Evolutionary conservation across 2,888 invertebrate genomes (phyloP).

Genomic region (Gibbula magus): DNA sequence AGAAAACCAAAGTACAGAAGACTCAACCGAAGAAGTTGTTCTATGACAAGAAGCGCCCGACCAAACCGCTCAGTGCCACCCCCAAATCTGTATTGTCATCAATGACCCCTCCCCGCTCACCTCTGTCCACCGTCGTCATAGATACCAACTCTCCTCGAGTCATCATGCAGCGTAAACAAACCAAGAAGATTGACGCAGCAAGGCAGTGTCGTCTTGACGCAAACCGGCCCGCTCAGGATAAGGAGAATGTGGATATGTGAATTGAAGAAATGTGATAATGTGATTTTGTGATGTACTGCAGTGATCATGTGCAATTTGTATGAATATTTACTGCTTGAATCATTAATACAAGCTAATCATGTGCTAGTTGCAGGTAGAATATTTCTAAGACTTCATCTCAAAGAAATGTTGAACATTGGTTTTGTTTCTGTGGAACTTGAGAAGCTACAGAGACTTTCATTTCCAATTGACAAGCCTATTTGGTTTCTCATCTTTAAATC

Average conservation of each 20-base stretch:
- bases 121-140: constrained; percentile 50
- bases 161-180: constrained; percentile 62
- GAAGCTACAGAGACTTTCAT: too few species aligned
- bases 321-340: too few species aligned
- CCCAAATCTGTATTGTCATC: constrained; percentile 1
- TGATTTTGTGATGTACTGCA: too few species aligned
- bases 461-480: too few species aligned
- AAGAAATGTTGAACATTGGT: too few species aligned
- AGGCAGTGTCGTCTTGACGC: constrained; percentile 2
- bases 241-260: constrained; percentile 15
- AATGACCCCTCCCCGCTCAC: constrained; percentile 50
- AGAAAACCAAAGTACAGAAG: background rate
- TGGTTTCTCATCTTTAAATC: too few species aligned
- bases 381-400: too few species aligned
- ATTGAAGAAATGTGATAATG: background rate
- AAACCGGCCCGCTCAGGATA: background rate
- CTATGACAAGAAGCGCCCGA: constrained; percentile 24
- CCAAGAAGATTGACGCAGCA: constrained; percentile 45
- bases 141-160: constrained; percentile 62
- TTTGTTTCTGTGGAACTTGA: too few species aligned
- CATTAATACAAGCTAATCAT: too few species aligned
- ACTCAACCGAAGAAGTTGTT: constrained; percentile 59
- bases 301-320: too few species aligned
- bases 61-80: constrained; percentile 33
- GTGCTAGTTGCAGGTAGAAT: too few species aligned